Conservation (phyloP, 2,888 invertebrate species). For the Andrena marginata region DNA sequence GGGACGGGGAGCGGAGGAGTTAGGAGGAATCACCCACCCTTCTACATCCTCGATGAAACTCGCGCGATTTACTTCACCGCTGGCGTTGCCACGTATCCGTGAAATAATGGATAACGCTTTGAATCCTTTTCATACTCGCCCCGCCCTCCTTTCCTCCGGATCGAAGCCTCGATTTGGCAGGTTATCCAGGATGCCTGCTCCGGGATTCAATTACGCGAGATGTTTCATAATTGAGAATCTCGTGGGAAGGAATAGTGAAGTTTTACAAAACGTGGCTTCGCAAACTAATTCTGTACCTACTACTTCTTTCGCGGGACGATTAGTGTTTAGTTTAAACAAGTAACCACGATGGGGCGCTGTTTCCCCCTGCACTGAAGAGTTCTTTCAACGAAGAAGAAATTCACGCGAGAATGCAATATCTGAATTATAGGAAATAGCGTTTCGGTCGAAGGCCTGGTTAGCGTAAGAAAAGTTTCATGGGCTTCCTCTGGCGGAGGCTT, state of each 20-base stretch:
- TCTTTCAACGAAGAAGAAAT: too few species aligned
- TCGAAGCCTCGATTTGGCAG: conserved; percentile 8
- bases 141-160: not conserved
- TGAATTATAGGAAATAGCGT: too few species aligned
- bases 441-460: too few species aligned
- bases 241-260: not conserved
- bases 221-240: too few species aligned
- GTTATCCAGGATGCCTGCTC: conserved; percentile 47
- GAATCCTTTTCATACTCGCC: conserved; percentile 56
- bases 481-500: not conserved
- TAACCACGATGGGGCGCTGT: too few species aligned
- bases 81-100: conserved; percentile 52
- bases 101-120: conserved; percentile 75
- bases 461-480: not conserved
- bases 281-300: too few species aligned
- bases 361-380: too few species aligned
- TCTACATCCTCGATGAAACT: conserved; percentile 73
- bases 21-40: conserved; percentile 24
- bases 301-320: too few species aligned
- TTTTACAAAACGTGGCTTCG: not conserved
- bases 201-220: conserved; percentile 33
- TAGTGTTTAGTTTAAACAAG: too few species aligned
- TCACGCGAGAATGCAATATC: too few species aligned
- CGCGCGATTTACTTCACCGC: conserved; percentile 73
- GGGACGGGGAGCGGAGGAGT: conserved; percentile 8